Conservation (phyloP, 2,888 invertebrate genomes). For the Anagyrus pseudococci region DNA sequence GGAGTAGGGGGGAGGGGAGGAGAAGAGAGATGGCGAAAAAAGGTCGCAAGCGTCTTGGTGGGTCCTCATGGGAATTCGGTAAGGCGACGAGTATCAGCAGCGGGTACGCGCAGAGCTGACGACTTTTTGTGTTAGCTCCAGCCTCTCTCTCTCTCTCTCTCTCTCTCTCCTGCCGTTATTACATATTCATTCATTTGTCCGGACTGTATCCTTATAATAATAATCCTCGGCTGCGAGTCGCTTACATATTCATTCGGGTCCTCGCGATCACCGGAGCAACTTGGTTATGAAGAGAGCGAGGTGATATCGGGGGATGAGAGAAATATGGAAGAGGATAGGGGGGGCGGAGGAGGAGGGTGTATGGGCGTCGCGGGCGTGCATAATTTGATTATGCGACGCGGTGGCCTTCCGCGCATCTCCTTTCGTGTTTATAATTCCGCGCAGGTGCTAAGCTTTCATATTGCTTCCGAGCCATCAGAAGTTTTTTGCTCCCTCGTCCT, state of each 20-base stretch:
- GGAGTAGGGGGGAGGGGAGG: neutral
- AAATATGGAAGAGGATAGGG: neutral
- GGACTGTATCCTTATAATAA: constrained; percentile 32
- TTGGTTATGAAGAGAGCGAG: no score
- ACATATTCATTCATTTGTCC: constrained; percentile 34
- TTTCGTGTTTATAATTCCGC: constrained; percentile 33
- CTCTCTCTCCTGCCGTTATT: constrained; percentile 24
- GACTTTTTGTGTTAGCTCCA: no score
- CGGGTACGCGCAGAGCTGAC: neutral
- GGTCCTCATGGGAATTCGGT: constrained; percentile 19
- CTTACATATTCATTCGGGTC: constrained; percentile 32
- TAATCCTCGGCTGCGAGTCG: constrained; percentile 25
- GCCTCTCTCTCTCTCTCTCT: constrained; percentile 16
- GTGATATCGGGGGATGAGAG: no score
- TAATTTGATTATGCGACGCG: constrained; percentile 35
- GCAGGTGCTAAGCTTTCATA: constrained; percentile 40
- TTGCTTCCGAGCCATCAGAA: constrained; percentile 21
- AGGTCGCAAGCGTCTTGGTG: constrained; percentile 15
- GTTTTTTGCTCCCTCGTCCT: no score
- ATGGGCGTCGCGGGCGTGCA: constrained; percentile 37
- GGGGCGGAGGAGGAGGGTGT: constrained; percentile 25
- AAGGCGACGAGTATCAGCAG: neutral
- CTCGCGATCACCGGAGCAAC: neutral
- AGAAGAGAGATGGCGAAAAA: neutral
- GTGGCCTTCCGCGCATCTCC: constrained; percentile 28